Percentiles rank a stretch among this genome's conserved stretches.
Evolutionary conservation across 2,113 vertebrate genomes (phyloP).

Genomic region (Elachura formosa): DNA sequence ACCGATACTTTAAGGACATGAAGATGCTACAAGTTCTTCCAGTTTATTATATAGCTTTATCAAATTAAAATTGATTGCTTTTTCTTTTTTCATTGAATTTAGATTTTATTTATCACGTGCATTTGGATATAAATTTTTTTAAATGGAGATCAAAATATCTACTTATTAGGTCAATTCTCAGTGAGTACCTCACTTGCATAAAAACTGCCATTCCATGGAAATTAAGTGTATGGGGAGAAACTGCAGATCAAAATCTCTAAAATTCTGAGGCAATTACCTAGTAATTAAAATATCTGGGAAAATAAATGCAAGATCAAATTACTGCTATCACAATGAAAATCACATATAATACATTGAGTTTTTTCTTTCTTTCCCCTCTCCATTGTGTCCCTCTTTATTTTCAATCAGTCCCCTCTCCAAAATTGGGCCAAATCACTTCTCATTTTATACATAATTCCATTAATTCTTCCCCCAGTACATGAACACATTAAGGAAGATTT

Average conservation of each 20-base stretch:
- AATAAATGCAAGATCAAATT: not conserved
- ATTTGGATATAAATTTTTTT: not conserved
- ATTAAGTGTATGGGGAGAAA: not conserved
- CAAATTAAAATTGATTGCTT: not conserved
- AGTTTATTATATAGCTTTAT: not conserved
- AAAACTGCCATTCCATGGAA: not conserved
- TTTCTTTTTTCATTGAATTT: not conserved
- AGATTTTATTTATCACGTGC: not conserved
- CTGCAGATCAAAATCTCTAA: not conserved
- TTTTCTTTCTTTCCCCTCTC: not conserved
- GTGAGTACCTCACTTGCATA: rapidly evolving
- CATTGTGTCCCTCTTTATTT: not conserved
- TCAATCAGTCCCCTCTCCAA: not conserved
- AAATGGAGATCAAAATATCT: not conserved
- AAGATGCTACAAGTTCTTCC: not conserved
- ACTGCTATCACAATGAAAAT: not conserved
- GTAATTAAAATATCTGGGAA: not conserved
- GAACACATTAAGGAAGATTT: not conserved
- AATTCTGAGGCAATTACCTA: not conserved
- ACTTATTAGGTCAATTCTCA: not conserved
- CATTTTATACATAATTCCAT: not conserved
- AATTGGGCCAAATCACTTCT: not conserved
- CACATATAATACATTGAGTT: not conserved
- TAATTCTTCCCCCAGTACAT: not conserved
- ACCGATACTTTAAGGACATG: not conserved